Base-by-base conservation (phyloP, 2,888 invertebrate genomes). In the Tetanocera ferruginea region DNA sequence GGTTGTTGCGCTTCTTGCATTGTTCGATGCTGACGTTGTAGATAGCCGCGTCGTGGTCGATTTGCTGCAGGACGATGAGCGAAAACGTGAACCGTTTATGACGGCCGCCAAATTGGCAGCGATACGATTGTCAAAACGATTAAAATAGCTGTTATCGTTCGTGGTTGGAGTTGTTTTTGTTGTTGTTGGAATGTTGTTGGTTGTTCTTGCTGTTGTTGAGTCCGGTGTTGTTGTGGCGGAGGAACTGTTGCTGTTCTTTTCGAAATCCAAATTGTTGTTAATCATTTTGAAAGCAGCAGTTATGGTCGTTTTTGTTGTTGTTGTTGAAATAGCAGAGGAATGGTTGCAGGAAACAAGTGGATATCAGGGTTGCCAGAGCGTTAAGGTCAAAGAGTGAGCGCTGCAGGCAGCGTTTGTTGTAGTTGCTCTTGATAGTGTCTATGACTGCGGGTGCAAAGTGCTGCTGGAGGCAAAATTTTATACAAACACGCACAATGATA, bases 191-290 rank as follows among this genome's bases (percentile, higher is more conserved):
- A 82, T 72, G 57, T 25, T 55, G 73, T 70, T 71, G 77, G 79
- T 72, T 31, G 34, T 79, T 75, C 43, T 67, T 28, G 76, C 51
- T 75, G 60, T 66, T 34, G 72, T 37, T 8, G 77, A 25, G 43
- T 69, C 43, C 17, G 77, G 37, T 31, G 73, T 52, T 72, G 72
- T 73, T 69, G 80, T 80, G 64, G 77, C 81, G 6, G 55, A 55
- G 67, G 67, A 55, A 67, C 55, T 82, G 81, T 83, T 85, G 81
- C 84, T 85, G 83, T 85, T 87, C 82, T 84, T 87, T 81, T 86
- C 87, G 79, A 86, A 87, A 82, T 88, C 87, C 84, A 88, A 85
- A 86, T 88, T 88, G 85, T 88, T 88, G 88, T 87, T 88, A 83
- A 88, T 87, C 88, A 88, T 88, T 85, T 85, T 84, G 82, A 79